These are phyloP conservation scores for Brachypteracias leptosomus DNA, from an alignment of 2,113 vertebrate genomes.

Conservation along the genomic window DNA sequence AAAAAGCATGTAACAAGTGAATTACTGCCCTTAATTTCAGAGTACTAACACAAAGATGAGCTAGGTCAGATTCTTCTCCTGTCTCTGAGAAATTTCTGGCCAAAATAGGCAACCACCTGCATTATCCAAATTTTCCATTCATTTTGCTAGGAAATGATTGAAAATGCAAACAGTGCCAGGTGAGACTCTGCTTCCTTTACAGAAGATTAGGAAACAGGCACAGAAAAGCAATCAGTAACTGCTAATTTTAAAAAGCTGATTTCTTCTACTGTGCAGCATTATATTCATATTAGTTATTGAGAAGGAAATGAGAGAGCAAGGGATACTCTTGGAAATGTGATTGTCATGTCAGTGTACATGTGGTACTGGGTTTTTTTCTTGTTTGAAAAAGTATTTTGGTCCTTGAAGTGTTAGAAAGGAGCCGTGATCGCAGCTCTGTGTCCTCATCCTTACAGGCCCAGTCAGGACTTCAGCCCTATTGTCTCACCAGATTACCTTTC, in stretches of 20 bases:
- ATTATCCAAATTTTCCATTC: neutral
- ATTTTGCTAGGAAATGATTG: neutral
- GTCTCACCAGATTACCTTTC: neutral
- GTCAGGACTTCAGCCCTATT: neutral
- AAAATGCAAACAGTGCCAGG: neutral
- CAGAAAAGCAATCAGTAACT: neutral
- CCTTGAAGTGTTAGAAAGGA: neutral
- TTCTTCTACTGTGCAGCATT: neutral
- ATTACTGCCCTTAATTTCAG: neutral
- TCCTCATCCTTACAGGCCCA: neutral
- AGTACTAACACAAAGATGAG: neutral
- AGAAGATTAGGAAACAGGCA: neutral
- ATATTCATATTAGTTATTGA: no score
- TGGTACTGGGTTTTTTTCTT: neutral
- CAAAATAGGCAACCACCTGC: neutral
- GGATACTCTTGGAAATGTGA: neutral
- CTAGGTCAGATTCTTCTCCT: neutral
- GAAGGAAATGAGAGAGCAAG: no score
- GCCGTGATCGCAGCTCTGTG: no score
- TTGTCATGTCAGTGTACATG: accelerated
- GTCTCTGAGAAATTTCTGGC: neutral
- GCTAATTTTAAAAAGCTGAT: neutral
- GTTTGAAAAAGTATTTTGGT: neutral
- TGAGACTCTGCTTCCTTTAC: neutral
- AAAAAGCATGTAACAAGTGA: no score